Evolutionary conservation across 1,140 invertebrate genomes (phyloP).

Genomic region (Dendroctonus valens): DNA sequence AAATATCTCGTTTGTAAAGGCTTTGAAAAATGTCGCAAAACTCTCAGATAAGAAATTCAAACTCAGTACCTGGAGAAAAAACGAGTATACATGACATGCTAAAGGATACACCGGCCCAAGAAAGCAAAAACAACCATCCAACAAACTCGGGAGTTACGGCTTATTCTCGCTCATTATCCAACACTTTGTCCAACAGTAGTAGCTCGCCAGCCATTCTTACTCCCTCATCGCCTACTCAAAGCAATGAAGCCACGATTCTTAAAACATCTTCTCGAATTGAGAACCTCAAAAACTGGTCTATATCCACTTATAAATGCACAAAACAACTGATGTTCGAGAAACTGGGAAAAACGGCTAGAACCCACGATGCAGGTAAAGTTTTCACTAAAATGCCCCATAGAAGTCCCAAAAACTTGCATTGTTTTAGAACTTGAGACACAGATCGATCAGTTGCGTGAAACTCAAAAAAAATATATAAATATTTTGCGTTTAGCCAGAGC

Average conservation of each 20-base stretch:
- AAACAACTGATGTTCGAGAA: constrained; percentile 94
- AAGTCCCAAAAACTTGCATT: neutral
- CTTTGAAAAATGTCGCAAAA: constrained; percentile 24
- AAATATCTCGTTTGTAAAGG: too few species aligned
- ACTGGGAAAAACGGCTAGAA: constrained; percentile 88
- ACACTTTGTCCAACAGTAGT: constrained; percentile 42
- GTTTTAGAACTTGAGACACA: constrained; percentile 83
- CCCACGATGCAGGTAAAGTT: constrained; percentile 75
- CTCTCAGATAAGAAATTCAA: constrained; percentile 45
- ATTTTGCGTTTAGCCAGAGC: constrained; percentile 81
- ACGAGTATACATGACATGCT: constrained; percentile 83
- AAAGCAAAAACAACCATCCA: constrained; percentile 65
- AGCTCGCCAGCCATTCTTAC: constrained; percentile 46
- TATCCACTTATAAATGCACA: constrained; percentile 96
- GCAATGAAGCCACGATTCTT: constrained; percentile 61
- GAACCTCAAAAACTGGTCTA: constrained; percentile 91
- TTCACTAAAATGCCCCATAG: neutral
- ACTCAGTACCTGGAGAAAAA: constrained; percentile 42
- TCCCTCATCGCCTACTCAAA: constrained; percentile 57
- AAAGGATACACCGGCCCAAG: constrained; percentile 77
- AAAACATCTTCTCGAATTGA: constrained; percentile 79
- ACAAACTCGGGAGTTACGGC: constrained; percentile 39
- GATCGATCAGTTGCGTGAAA: constrained; percentile 88
- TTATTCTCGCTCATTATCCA: constrained; percentile 42
- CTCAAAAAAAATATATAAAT: constrained; percentile 90